These are phyloP conservation scores for Stegana nigrithorax DNA, from an alignment of 2,888 invertebrate genomes.

Conservation along the genomic window DNA sequence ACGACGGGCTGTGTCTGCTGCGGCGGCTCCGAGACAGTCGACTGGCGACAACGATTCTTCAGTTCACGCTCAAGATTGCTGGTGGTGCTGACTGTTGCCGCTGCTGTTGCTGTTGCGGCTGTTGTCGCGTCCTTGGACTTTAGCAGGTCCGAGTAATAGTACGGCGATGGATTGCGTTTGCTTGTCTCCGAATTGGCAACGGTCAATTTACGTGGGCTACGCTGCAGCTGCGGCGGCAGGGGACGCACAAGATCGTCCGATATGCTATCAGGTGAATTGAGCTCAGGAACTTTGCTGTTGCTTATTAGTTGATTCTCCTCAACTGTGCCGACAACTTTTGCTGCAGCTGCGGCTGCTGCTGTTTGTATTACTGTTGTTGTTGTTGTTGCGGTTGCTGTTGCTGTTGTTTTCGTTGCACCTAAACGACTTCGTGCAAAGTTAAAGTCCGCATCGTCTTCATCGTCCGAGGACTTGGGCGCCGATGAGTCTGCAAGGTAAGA, in stretches of 20 bases:
- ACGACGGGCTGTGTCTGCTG: slow-evolving; percentile 55
- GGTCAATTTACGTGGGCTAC: slow-evolving; percentile 66
- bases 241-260: slow-evolving; percentile 70
- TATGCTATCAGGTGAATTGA: slow-evolving; percentile 79
- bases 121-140: slow-evolving; percentile 61
- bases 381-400: neutral
- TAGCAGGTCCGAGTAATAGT: slow-evolving; percentile 84
- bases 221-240: slow-evolving; percentile 65
- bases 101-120: neutral
- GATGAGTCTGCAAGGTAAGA: slow-evolving; percentile 67
- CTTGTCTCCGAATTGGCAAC: slow-evolving; percentile 56
- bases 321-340: neutral
- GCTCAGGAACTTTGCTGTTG: slow-evolving; percentile 70
- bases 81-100: too few relatives aligned
- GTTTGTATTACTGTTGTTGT: slow-evolving; percentile 47
- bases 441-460: slow-evolving; percentile 69
- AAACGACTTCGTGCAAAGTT: too few relatives aligned
- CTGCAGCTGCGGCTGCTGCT: slow-evolving; percentile 8
- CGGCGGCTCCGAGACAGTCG: slow-evolving; percentile 70
- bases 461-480: slow-evolving; percentile 72
- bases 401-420: too few relatives aligned
- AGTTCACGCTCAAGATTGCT: slow-evolving; percentile 48
- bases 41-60: slow-evolving; percentile 65
- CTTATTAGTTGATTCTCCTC: neutral
- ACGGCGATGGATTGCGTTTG: slow-evolving; percentile 82